Base-by-base conservation (phyloP, 2,797 vertebrate genomes). In the Esox masquinongy region DNA sequence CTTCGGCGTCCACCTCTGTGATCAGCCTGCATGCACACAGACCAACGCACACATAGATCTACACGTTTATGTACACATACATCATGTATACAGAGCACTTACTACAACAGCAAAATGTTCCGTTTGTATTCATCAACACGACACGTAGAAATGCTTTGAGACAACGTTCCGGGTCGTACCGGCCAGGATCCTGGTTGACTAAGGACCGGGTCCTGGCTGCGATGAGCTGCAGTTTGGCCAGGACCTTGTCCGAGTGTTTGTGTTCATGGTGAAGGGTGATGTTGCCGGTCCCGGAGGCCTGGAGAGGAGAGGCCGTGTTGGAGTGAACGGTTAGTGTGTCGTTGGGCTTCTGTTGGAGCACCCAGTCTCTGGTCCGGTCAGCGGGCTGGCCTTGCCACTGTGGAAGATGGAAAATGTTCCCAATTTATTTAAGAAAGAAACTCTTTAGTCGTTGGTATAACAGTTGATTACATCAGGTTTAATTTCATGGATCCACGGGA, bases 321-420 rank as follows among this genome's bases (percentile, higher is more conserved):
- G 92, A 82, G 66, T 88, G 87, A 59, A 88, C 89, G 1, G 84
- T 78, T 67, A 88, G 86, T 0, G 67, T 71, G 72, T 89, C 91
- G 79, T 88, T 90, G 16, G 90, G 86, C 92, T 96, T 95, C 85
- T 97, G 96, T 82, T 95, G 94, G 74, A 95, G 90, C 85, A 95
- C 90, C 95, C 95, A 95, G 79, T 95, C 96, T 84, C 93, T 94
- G 77, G 95, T 96, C 83, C 92, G 92, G 59, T 95, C 93, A 5
- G 81, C 88, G 81, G 88, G 79, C 73, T 86, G 85, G 1, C 76
- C 31, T 5, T 74, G 79, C 81, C 76, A 73, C 15, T 31, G n/a
- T n/a, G 29, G 29, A 31, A 31, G 29, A 31, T 31, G 29, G 29
- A 31, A 31, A 31, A 31, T 31, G 29, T 31, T 31, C 29, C 1